Conservation (phyloP, 2,888 invertebrate species). For the Argyresthia goedartella region DNA sequence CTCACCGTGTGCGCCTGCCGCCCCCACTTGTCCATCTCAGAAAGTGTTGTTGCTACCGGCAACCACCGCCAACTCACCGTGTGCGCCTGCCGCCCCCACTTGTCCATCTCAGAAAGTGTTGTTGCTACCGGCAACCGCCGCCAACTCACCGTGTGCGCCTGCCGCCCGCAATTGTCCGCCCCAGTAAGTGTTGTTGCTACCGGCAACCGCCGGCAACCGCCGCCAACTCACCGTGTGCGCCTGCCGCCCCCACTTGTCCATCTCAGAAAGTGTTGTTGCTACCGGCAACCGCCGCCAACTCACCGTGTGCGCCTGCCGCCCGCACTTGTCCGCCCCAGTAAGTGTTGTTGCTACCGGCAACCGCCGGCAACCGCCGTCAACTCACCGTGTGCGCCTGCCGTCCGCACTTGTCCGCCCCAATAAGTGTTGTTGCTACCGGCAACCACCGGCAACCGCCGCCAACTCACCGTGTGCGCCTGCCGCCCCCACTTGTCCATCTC, state of each 20-base stretch:
- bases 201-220: neutral
- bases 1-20: too few species aligned
- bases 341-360: neutral
- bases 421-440: neutral
- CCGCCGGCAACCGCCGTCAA: too few species aligned
- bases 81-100: slow-evolving; percentile 57
- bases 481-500: neutral
- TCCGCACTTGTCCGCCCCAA: neutral
- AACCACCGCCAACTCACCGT: slow-evolving; percentile 89
- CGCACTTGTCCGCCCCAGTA: neutral
- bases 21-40: too few species aligned
- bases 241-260: too few species aligned
- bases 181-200: neutral
- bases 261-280: too few species aligned
- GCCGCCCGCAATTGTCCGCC: neutral
- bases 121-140: too few species aligned
- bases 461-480: neutral
- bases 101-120: neutral
- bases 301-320: slow-evolving; percentile 80
- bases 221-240: too few species aligned
- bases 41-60: too few species aligned
- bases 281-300: too few species aligned
- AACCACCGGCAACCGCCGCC: neutral
- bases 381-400: neutral
- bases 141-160: neutral